Base-by-base conservation (phyloP, 1,140 invertebrate species). In the Leptinotarsa defecta region DNA sequence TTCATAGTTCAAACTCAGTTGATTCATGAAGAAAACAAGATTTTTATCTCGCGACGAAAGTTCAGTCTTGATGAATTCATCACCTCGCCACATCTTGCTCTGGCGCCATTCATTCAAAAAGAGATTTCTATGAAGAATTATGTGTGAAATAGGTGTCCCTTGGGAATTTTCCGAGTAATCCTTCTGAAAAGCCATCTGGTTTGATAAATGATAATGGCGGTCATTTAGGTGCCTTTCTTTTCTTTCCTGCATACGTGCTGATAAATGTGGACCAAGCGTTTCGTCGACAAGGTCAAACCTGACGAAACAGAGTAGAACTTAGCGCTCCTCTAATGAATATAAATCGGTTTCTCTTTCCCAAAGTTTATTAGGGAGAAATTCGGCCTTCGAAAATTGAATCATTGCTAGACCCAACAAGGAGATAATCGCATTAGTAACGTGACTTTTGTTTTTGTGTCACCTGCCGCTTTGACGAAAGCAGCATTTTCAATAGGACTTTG, bases 241-340 rank as follows among this genome's bases (percentile, higher is more conserved):
- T 49, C 24, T 71, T 71, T 71, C 49, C 49, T 71, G 70, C 70
- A 71, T 52, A 65, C 70, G 72, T 19, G 72, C 49, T 67, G 72
- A 73, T 73, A 65, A 67, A 73, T 73, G 72, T 65, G 62, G 34
- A 61, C 19, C 61, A 48, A 68, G 48, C 72, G 61, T 48, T 49
- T 48, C 64, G 48, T 22, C 22, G 48, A 73, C 62, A 73, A 73
- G 72, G 72, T 73, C 72, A 68, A 27, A 48, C 43, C n/a, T 61
- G 57, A 43, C 67, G 65, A 49, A 73, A 73, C 72, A 73, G 67
- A 73, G 72, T 73, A 73, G 72, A 52, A 73, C 62, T 73, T 73
- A 65, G 72, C 72, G n/a, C 72, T 64, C 57, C 17, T 19, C 72
- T 73, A 73, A 73, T 73, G 62, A 73, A 73, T 73, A 73, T 73